Evolutionary conservation across 2,113 vertebrate genomes (phyloP).

Genomic region (Ochotona curzoniae): DNA sequence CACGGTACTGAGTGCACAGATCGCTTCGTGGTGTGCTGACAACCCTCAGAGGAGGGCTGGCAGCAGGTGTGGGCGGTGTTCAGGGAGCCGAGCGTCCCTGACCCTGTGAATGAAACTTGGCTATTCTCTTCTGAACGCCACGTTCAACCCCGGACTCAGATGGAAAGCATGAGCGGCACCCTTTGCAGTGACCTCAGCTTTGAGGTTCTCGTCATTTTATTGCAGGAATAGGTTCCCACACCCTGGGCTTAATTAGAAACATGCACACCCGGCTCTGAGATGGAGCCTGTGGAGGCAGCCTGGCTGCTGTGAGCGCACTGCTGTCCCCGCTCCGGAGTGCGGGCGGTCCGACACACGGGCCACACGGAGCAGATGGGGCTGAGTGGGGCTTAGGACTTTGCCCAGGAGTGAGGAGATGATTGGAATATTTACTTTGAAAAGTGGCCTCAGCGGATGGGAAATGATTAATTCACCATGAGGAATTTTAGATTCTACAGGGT

Average conservation of each 20-base stretch:
- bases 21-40: not conserved
- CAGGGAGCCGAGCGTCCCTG: not conserved
- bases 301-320: not conserved
- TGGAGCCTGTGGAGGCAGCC: not conserved
- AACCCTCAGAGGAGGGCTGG: not conserved
- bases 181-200: conserved; percentile 58
- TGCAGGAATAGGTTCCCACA: conserved; percentile 68
- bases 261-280: conserved; percentile 9
- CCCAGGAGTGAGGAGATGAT: conserved; percentile 64
- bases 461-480: conserved; percentile 78
- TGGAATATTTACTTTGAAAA: conserved; percentile 79
- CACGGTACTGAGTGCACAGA: not conserved
- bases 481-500: conserved; percentile 54
- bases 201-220: conserved; percentile 60
- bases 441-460: conserved; percentile 64
- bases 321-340: conserved; percentile 47
- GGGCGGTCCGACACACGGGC: conserved; percentile 1
- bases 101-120: conserved; percentile 6
- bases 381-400: conserved; percentile 60
- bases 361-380: conserved; percentile 56
- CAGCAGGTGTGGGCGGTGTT: conserved; percentile 27
- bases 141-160: conserved; percentile 7
- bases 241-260: conserved; percentile 73
- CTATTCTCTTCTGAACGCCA: not conserved
- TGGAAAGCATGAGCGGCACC: conserved; percentile 48